phyloP scores from a whole-genome alignment of 2,888 invertebrate species.

The Mimachlamys varia region DNA sequence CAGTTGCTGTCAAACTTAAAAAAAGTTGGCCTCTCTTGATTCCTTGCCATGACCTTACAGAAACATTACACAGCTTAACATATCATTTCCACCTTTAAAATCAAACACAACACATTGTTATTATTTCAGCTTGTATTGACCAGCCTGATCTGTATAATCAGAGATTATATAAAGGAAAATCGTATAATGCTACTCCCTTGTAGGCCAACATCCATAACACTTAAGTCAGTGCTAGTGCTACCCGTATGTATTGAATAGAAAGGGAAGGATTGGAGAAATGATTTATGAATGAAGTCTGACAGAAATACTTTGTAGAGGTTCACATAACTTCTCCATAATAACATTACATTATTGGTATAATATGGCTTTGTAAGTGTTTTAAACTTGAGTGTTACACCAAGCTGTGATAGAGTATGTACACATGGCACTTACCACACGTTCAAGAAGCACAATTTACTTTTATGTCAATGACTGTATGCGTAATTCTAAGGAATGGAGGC shows the following conservation, averaged over 20 bases:
- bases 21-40: neutral
- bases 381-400: neutral
- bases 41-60: neutral
- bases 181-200: neutral
- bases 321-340: neutral
- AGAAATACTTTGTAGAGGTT: neutral
- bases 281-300: neutral
- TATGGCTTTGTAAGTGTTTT: constrained; percentile 26
- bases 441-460: neutral
- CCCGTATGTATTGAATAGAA: neutral
- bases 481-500: neutral
- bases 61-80: neutral
- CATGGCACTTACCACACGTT: neutral
- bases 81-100: neutral
- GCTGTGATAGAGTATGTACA: neutral
- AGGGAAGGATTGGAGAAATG: neutral
- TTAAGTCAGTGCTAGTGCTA: neutral
- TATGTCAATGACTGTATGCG: neutral
- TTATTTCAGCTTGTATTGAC: neutral
- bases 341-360: constrained; percentile 22
- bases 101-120: neutral
- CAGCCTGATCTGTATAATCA: constrained; percentile 18
- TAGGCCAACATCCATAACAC: neutral
- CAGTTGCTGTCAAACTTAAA: neutral
- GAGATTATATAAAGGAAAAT: constrained; percentile 11